Base-by-base conservation (phyloP, 2,797 vertebrate species). In the Cichlasoma orientale region DNA sequence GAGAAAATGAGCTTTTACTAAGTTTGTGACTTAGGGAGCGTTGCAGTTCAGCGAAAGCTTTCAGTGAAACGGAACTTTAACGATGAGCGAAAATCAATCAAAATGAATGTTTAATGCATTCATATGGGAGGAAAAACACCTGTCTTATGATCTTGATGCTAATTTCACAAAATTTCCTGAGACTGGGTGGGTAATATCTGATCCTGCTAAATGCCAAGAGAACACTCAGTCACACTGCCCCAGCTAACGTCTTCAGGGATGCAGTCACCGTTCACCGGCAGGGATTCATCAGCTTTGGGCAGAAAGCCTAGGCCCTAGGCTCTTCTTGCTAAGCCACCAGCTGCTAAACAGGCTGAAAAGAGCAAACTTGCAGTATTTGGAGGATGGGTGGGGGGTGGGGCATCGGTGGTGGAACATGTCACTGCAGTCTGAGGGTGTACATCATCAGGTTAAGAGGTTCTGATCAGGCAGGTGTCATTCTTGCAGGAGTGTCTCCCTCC, bases 401-500 rank as follows among this genome's bases (percentile, higher is more conserved):
- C 10, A 5, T 2, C 4, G 6, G 29, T 7, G 5, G 18, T 47
- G 44, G 3, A 47, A 18, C 21, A 1, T 41, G 27, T 50, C 18
- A 2, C 21, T 73, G 71, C 38, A 21, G 56, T 47, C 66, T 54
- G 11, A 21, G 33, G 1, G 31, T n/a, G n/a, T 63, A 58, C 50
- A 7, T 33, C n/a, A 23, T 69, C 50, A 38, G 80, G 61, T 3
- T 9, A 52, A 9, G 3, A 0, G 23, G 63, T 23, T 75, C 18
- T 14, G 47, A 16, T 21, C 44, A 2, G 21, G 18, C 21, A 5
- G 63, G 19, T 29, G 69, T 96, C 91, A 96, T 72, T 98, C 97
- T 78, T 98, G 97, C 11, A 97, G 93, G 56, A 99, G 94, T 0
- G 97, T 96, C 91, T 99, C 98, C 92, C 97, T 97, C 98, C 98